Evolutionary conservation across 2,113 vertebrate genomes (phyloP).

Genomic region (Mola mola): DNA sequence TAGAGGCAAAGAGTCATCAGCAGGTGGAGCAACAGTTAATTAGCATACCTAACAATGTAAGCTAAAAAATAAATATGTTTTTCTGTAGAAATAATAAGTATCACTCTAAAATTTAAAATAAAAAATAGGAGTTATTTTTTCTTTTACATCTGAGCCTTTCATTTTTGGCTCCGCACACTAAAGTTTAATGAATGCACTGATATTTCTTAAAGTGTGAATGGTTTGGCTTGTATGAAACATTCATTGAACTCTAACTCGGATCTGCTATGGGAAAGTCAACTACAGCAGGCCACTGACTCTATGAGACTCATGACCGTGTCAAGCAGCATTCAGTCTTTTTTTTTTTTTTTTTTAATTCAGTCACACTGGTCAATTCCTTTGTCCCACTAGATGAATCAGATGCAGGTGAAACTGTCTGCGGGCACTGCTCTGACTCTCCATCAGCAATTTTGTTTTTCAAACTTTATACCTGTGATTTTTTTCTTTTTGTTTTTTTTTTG

Average conservation of each 20-base stretch:
- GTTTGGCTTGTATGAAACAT: slow-evolving; percentile 14
- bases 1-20: slow-evolving; percentile 15
- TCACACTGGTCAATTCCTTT: slow-evolving; percentile 11
- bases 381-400: slow-evolving; percentile 2
- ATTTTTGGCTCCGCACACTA: slow-evolving; percentile 19
- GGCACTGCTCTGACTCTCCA: slow-evolving; percentile 9
- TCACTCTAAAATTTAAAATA: slow-evolving; percentile 10
- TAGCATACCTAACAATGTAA: too few relatives aligned
- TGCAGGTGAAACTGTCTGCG: slow-evolving; percentile 22
- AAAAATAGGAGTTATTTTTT: too few relatives aligned
- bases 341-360: slow-evolving; percentile 1
- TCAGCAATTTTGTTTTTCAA: slow-evolving; percentile 72
- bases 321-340: slow-evolving; percentile 50
- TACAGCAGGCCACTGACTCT: neutral
- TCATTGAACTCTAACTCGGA: neutral
- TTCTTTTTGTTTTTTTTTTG: too few relatives aligned
- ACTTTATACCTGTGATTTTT: slow-evolving; percentile 61
- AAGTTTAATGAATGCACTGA: slow-evolving; percentile 14
- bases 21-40: slow-evolving; percentile 5
- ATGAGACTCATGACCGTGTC: neutral
- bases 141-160: too few relatives aligned
- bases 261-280: slow-evolving; percentile 18
- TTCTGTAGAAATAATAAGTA: slow-evolving; percentile 35
- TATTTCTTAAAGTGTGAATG: neutral
- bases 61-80: slow-evolving; percentile 43